These are phyloP conservation scores for Actias luna DNA, from an alignment of 2,888 invertebrate species.

Conservation along the genomic window DNA sequence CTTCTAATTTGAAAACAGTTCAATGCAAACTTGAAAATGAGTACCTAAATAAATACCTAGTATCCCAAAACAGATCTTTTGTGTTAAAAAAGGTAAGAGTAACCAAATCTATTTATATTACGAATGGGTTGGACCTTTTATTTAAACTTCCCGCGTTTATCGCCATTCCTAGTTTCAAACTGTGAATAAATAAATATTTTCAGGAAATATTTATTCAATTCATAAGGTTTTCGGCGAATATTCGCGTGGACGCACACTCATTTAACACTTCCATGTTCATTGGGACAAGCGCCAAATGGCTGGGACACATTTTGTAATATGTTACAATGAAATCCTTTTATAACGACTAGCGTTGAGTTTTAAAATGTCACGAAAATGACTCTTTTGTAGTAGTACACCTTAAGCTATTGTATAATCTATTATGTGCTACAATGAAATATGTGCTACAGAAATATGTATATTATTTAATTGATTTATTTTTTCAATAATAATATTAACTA, in stretches of 20 bases:
- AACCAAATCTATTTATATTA: slow-evolving; percentile 23
- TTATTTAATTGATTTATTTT: no score
- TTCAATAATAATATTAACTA: no score
- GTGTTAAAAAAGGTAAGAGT: slow-evolving; percentile 14
- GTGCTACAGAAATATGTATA: no score
- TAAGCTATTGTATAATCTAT: no score
- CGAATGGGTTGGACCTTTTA: slow-evolving; percentile 23
- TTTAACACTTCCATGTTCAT: slow-evolving; percentile 31
- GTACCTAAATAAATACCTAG: no score
- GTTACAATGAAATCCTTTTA: slow-evolving; percentile 9
- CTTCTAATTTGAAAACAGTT: neutral
- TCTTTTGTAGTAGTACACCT: neutral
- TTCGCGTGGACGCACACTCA: slow-evolving; percentile 26
- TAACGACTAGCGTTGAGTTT: neutral
- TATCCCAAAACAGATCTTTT: neutral
- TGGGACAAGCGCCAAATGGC: slow-evolving; percentile 34
- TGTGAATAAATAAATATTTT: slow-evolving; percentile 19
- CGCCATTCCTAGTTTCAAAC: slow-evolving; percentile 13
- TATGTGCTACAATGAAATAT: no score
- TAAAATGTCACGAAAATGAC: neutral
- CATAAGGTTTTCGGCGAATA: slow-evolving; percentile 22
- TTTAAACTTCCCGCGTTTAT: slow-evolving; percentile 21
- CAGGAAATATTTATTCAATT: slow-evolving; percentile 18
- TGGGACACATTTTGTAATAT: neutral
- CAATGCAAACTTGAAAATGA: neutral